Evolutionary conservation across 2,797 vertebrate genomes (phyloP).

Genomic region (Decapterus maruadsi): DNA sequence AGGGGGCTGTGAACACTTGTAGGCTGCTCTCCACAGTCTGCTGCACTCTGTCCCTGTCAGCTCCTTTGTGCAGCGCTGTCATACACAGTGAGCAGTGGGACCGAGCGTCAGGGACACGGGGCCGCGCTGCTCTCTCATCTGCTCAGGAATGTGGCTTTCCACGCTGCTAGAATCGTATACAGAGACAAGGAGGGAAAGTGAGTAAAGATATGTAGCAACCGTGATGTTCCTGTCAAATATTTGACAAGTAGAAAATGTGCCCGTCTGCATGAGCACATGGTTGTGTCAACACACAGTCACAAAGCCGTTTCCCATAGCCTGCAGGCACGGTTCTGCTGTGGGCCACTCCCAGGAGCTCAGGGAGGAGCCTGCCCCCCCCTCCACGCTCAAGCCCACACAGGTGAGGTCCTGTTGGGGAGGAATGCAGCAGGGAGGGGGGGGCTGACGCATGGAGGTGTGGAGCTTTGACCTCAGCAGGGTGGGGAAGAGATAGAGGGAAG

Average conservation of each 20-base stretch:
- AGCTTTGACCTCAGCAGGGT: slow-evolving; percentile 66
- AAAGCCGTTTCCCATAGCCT: slow-evolving; percentile 69
- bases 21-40: not conserved
- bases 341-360: slow-evolving; percentile 76
- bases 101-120: slow-evolving; percentile 42
- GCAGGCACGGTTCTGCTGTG: slow-evolving; percentile 67
- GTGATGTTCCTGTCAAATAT: slow-evolving; percentile 32
- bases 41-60: not conserved
- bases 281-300: slow-evolving; percentile 70
- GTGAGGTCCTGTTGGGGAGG: slow-evolving; percentile 83
- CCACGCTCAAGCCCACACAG: slow-evolving; percentile 87
- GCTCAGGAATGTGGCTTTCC: slow-evolving; percentile 51
- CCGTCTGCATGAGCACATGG: slow-evolving; percentile 13
- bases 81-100: slow-evolving; percentile 6
- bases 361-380: slow-evolving; percentile 59
- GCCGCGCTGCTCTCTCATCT: slow-evolving; percentile 10
- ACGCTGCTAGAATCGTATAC: slow-evolving; percentile 1
- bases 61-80: slow-evolving; percentile 31
- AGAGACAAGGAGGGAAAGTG: not conserved
- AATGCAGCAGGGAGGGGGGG: slow-evolving; percentile 75
- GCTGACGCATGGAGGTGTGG: slow-evolving; percentile 73
- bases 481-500: slow-evolving; percentile 71
- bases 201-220: slow-evolving; percentile 23
- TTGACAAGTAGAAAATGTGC: slow-evolving; percentile 50
- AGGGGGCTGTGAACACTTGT: not conserved